Base-by-base conservation (phyloP, 2,888 invertebrate species). In the Platerodrilus igneus region DNA sequence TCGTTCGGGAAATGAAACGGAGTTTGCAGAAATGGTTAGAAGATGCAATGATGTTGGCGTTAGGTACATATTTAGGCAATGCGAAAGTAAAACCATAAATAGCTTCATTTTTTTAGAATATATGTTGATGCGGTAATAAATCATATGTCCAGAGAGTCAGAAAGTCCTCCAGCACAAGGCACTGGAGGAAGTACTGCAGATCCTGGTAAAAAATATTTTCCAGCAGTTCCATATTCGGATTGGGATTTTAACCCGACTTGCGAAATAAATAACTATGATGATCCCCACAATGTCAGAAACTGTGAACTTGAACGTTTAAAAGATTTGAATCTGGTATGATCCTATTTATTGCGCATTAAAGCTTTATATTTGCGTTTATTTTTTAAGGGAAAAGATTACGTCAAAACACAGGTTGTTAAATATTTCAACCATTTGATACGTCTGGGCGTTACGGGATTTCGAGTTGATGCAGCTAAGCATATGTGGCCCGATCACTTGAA, bases 131-230 rank as follows among this genome's bases (percentile, higher is more conserved):
- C 81, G 0, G 77, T 93, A n/a, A 73, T 91, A 40, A 93, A 93
- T 66, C 92, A 93, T 65, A 92, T 92, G 92, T n/a, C n/a, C n/a
- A n/a, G n/a, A n/a, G n/a, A n/a, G n/a, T 79, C 84, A 0, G 78
- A 56, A 1, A 45, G 47, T 16, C 36, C 47, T 29, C 55, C 52
- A 2, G 55, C 2, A 5, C 83, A 76, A 0, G 80, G 83, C 27
- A 78, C 77, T 0, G 81, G 68, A 2, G 81, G 84, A 23, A 68
- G 75, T 22, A 65, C 59, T 0, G 78, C 76, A 1, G 67, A 77
- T 50, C 67, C 76, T 6, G 55, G 47, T 0, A 52, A 50, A 4
- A 64, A 63, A 35, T 45, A 53, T 2, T 77, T 69, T 50, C 75
- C 75, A 1, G 71, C 68, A 0, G 84, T 88, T 0, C 84, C 87